phyloP scores from a whole-genome alignment of 2,888 invertebrate species.

The Pardosa pseudoannulata region DNA sequence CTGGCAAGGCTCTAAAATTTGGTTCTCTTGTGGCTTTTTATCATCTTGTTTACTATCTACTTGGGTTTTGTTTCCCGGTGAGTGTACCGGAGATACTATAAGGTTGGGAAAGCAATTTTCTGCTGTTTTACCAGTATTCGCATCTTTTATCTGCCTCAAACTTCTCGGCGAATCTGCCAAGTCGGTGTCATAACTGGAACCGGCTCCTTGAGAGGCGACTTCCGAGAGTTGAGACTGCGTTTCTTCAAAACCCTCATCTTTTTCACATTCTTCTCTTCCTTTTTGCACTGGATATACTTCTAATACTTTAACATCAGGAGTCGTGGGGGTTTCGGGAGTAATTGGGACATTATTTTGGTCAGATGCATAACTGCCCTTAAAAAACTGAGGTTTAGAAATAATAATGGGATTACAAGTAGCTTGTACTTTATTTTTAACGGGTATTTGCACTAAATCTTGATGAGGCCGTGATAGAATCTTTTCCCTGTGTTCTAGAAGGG shows the following conservation, averaged over 20 bases:
- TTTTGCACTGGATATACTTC: slow-evolving; percentile 38
- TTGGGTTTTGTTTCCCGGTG: neutral
- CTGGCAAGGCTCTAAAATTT: neutral
- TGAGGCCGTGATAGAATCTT: slow-evolving; percentile 36
- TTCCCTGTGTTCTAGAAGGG: slow-evolving; percentile 45
- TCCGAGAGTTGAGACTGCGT: slow-evolving; percentile 86
- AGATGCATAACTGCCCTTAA: slow-evolving; percentile 47
- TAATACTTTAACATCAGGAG: slow-evolving; percentile 31
- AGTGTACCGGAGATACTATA: too few relatives aligned
- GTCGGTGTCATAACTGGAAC: slow-evolving; percentile 68
- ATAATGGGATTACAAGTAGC: slow-evolving; percentile 22
- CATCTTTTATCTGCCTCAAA: slow-evolving; percentile 46
- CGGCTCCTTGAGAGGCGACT: slow-evolving; percentile 62
- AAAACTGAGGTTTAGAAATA: slow-evolving; percentile 42
- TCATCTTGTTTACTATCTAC: neutral
- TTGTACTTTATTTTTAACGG: neutral
- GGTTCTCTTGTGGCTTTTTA: neutral
- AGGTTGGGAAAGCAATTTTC: too few relatives aligned
- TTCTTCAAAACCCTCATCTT: slow-evolving; percentile 94
- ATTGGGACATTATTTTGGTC: slow-evolving; percentile 42
- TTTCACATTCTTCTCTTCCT: slow-evolving; percentile 82
- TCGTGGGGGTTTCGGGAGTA: slow-evolving; percentile 42
- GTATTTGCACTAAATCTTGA: slow-evolving; percentile 32
- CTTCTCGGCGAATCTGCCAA: slow-evolving; percentile 74
- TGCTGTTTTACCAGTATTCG: slow-evolving; percentile 21